phyloP scores from a whole-genome alignment of 2,888 invertebrate species.

The Sepiola atlantica region DNA sequence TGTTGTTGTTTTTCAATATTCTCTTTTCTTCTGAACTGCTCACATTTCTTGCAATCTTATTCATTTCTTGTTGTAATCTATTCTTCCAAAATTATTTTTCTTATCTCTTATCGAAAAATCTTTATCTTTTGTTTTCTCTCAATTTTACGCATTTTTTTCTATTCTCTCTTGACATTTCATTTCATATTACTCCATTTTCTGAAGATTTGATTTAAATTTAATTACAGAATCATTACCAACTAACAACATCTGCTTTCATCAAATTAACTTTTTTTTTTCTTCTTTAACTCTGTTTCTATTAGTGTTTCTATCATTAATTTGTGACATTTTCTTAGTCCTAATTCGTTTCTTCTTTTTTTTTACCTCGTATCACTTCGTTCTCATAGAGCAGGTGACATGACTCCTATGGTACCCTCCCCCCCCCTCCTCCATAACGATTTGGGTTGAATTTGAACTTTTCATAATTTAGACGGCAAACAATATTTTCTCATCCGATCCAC shows the following conservation, averaged over 20 bases:
- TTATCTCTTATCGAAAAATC: neutral
- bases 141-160: too few species aligned
- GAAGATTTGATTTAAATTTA: neutral
- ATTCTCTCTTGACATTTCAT: neutral
- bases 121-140: neutral
- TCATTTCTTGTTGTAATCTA: neutral
- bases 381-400: neutral
- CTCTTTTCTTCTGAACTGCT: neutral
- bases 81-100: neutral
- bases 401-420: neutral
- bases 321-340: neutral
- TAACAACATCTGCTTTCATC: conserved; percentile 18
- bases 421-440: neutral
- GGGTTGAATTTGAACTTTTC: neutral
- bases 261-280: neutral
- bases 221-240: neutral
- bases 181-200: neutral
- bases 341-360: too few species aligned
- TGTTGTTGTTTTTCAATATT: neutral
- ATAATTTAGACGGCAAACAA: neutral
- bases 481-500: neutral
- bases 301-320: too few species aligned
- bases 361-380: neutral
- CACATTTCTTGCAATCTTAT: neutral
- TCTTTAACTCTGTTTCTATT: neutral